A percentile compares a stretch with the other conserved stretches of the same genome.
Evolutionary conservation across 2,797 vertebrate species (phyloP).

Genomic region (Spondyliosoma cantharus): DNA sequence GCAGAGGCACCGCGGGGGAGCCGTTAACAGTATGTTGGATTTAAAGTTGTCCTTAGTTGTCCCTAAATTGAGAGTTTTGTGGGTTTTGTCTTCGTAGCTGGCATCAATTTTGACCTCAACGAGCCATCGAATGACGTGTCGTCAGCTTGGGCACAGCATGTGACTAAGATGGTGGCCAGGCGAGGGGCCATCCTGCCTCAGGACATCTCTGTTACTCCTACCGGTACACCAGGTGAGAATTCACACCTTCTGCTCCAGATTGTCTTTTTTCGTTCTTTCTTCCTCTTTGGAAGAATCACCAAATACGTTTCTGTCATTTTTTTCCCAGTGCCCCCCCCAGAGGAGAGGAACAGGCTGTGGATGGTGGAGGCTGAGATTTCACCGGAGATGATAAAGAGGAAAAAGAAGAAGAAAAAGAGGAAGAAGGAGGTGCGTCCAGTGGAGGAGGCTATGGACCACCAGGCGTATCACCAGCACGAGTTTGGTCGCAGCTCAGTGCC

Average conservation of each 20-base stretch:
- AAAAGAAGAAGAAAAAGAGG: slow-evolving; percentile 89
- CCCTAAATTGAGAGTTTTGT: slow-evolving; percentile 17
- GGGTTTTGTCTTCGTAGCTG: slow-evolving; percentile 83
- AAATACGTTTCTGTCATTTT: not conserved
- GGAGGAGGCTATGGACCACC: slow-evolving; percentile 64
- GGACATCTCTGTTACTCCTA: slow-evolving; percentile 94
- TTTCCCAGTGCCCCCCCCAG: slow-evolving; percentile 88
- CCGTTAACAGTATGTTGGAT: slow-evolving; percentile 2
- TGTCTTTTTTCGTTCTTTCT: not conserved
- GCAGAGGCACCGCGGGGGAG: slow-evolving; percentile 7
- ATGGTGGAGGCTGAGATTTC: slow-evolving; percentile 93
- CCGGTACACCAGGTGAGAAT: slow-evolving; percentile 91
- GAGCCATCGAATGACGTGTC: slow-evolving; percentile 95
- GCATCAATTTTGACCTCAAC: slow-evolving; percentile 94
- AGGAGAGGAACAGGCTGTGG: slow-evolving; percentile 91
- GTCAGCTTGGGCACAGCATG: slow-evolving; percentile 97
- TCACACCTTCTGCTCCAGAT: too few relatives aligned
- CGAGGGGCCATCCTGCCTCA: slow-evolving; percentile 98
- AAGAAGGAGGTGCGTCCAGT: slow-evolving; percentile 87
- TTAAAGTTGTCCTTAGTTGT: slow-evolving; percentile 13
- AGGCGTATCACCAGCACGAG: slow-evolving; percentile 53
- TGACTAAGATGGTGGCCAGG: slow-evolving; percentile 98
- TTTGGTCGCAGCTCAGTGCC: slow-evolving; percentile 86
- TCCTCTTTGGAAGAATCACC: not conserved
- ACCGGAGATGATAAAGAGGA: slow-evolving; percentile 92